Percentiles rank a stretch among this genome's conserved stretches.
Conservation (phyloP, 2,113 vertebrate species). For the Steatornis caripensis region DNA sequence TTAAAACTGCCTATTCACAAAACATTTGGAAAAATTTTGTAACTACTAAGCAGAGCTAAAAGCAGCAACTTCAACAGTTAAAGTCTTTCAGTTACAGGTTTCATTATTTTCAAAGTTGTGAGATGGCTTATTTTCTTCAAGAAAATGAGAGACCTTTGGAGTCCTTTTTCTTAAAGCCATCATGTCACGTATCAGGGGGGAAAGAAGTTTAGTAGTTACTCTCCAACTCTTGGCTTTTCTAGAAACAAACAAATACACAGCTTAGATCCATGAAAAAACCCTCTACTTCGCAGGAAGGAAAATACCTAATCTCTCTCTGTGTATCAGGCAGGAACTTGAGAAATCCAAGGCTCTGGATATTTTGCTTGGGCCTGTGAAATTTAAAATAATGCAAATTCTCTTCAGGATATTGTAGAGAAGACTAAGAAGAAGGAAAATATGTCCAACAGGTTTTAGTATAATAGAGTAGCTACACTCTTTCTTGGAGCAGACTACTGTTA, state of each 20-base stretch:
- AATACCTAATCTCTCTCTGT: not conserved
- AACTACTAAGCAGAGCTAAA: not conserved
- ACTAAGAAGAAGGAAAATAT: not conserved
- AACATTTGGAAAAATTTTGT: not conserved
- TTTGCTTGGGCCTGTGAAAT: not conserved
- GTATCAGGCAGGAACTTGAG: not conserved
- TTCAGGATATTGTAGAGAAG: fast-evolving
- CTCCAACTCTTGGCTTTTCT: not conserved
- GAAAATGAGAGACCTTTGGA: not conserved
- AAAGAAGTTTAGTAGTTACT: not conserved
- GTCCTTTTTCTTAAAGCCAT: not conserved
- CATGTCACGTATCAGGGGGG: fast-evolving
- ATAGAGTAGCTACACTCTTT: not conserved
- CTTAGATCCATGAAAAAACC: not conserved
- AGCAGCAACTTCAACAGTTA: not conserved
- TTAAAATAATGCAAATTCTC: not conserved
- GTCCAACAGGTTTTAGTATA: not conserved
- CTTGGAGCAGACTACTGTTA: not conserved
- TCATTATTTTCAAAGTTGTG: not conserved
- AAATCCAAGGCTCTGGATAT: not conserved
- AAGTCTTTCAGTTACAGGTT: not conserved
- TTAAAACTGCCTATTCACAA: not conserved
- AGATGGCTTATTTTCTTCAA: not conserved
- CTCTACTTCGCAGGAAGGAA: not conserved
- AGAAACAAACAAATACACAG: not conserved